Percentiles rank a stretch among this genome's conserved stretches.
These are phyloP conservation scores for Drosophila jambulina DNA, from an alignment of 1,140 invertebrate species.

Conservation along the genomic window DNA sequence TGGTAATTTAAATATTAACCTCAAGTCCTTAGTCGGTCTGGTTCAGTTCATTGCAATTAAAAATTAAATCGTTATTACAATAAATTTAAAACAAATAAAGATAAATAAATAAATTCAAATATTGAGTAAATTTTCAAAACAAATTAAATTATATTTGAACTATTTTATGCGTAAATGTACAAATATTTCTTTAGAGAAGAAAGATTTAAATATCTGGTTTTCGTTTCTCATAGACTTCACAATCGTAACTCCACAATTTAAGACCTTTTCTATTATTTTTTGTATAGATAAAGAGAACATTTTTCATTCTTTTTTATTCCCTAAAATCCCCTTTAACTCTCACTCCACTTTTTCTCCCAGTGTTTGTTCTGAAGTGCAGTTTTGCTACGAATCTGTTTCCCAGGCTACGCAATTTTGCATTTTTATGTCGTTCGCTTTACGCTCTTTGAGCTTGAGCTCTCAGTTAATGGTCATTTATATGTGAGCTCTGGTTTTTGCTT, in stretches of 20 bases:
- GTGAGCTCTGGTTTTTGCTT: conserved; percentile 49
- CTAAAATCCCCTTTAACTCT: not conserved
- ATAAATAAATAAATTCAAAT: too few species aligned
- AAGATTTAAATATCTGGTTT: too few species aligned
- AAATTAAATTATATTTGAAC: not conserved
- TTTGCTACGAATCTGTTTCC: conserved; percentile 50
- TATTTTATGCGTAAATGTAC: too few species aligned
- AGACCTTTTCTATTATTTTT: not conserved
- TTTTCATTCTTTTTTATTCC: too few species aligned
- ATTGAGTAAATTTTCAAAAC: not conserved
- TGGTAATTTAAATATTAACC: too few species aligned
- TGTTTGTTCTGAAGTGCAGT: conserved; percentile 23
- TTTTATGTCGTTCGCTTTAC: conserved; percentile 61
- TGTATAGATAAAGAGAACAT: not conserved
- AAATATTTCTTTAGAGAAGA: not conserved
- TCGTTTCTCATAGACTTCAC: not conserved
- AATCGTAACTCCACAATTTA: not conserved
- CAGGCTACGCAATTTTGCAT: conserved; percentile 55
- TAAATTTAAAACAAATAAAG: too few species aligned
- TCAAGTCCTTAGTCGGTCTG: too few species aligned
- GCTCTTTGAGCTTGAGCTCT: conserved; percentile 39
- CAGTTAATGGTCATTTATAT: conserved; percentile 63
- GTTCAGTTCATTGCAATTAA: too few species aligned
- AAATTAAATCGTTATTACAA: too few species aligned
- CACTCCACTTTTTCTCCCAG: not conserved